phyloP scores from a whole-genome alignment of 30 jellyfish, hydroid and myxozoan genomes.

The Aurelia aurita complex sp. Pacific region DNA sequence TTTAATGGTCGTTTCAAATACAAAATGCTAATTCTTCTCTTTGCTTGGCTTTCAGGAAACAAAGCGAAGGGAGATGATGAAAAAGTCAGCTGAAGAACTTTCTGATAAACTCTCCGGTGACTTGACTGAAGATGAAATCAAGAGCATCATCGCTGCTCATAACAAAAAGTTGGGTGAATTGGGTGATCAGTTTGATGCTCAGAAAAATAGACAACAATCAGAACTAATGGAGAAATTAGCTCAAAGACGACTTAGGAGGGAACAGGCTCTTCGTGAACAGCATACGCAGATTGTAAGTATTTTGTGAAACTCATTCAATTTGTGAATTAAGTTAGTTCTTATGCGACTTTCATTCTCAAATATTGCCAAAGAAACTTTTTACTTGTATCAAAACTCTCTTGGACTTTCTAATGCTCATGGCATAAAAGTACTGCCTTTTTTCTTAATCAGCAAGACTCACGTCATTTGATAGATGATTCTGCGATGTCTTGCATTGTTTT shows the following conservation, averaged over 20 bases:
- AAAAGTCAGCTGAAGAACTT: slow-evolving; percentile 63
- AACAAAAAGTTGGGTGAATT: slow-evolving; percentile 52
- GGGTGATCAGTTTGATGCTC: slow-evolving; percentile 50
- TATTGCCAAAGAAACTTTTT: no score
- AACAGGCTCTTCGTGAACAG: slow-evolving; percentile 66
- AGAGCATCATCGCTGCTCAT: slow-evolving; percentile 68
- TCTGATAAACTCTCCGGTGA: slow-evolving; percentile 85
- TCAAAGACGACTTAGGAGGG: slow-evolving; percentile 66
- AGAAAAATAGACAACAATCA: slow-evolving; percentile 62
- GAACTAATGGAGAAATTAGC: slow-evolving; percentile 75
- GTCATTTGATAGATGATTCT: no score
- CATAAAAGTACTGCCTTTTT: no score
- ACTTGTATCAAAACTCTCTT: no score
- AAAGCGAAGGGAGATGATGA: slow-evolving; percentile 70
- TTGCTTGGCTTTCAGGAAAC: slow-evolving; percentile 55
- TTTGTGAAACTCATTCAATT: no score
- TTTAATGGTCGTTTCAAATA: no score
- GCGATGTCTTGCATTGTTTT: no score
- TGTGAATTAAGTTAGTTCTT: no score
- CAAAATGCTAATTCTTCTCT: neutral
- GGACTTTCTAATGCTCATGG: no score
- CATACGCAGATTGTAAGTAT: slow-evolving; percentile 77
- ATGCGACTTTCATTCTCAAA: no score
- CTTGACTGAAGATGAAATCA: slow-evolving; percentile 67
- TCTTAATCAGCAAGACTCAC: no score